A percentile compares a stretch with the other conserved stretches of the same genome.
Evolutionary conservation across 2,888 invertebrate genomes (phyloP).

Genomic region (Trichopria drosophilae): DNA sequence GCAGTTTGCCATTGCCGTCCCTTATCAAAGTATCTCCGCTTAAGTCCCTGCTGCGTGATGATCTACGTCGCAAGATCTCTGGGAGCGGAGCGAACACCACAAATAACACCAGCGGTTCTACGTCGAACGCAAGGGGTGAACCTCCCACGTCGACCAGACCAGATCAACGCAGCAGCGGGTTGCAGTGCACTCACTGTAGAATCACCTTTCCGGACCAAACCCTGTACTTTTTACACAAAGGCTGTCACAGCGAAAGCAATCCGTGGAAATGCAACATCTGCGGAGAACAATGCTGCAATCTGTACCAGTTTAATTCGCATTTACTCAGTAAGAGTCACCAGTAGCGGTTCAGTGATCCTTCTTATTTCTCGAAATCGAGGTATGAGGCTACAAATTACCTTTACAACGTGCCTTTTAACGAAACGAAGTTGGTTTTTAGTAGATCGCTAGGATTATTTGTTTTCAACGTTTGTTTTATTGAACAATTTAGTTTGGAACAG

Average conservation of each 20-base stretch:
- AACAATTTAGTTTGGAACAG: too few relatives aligned
- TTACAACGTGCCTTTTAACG: background rate
- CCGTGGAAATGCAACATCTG: slow-evolving; percentile 98
- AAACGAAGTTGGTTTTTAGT: background rate
- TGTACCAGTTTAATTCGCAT: slow-evolving; percentile 97
- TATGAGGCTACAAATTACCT: too few relatives aligned
- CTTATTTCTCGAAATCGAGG: background rate
- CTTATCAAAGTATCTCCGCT: slow-evolving; percentile 82
- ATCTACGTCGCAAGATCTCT: slow-evolving; percentile 74
- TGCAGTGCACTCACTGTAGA: slow-evolving; percentile 88
- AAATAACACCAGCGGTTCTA: slow-evolving; percentile 37
- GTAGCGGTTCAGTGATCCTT: slow-evolving; percentile 35
- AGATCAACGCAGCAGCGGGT: slow-evolving; percentile 64
- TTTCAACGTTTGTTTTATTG: slow-evolving; percentile 11
- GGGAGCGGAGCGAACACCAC: slow-evolving; percentile 44
- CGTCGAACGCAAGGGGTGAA: slow-evolving; percentile 56
- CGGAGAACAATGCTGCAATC: slow-evolving; percentile 90
- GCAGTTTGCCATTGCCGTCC: slow-evolving; percentile 68
- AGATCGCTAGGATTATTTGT: slow-evolving; percentile 2
- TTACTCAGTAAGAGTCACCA: slow-evolving; percentile 92
- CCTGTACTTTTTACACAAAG: slow-evolving; percentile 94
- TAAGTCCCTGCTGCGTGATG: slow-evolving; percentile 81
- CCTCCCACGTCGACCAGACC: slow-evolving; percentile 71
- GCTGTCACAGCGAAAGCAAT: slow-evolving; percentile 95
- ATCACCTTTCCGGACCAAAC: slow-evolving; percentile 93